Base-by-base conservation (phyloP, 2,113 vertebrate species). In the Melanerpes aurifrons region DNA sequence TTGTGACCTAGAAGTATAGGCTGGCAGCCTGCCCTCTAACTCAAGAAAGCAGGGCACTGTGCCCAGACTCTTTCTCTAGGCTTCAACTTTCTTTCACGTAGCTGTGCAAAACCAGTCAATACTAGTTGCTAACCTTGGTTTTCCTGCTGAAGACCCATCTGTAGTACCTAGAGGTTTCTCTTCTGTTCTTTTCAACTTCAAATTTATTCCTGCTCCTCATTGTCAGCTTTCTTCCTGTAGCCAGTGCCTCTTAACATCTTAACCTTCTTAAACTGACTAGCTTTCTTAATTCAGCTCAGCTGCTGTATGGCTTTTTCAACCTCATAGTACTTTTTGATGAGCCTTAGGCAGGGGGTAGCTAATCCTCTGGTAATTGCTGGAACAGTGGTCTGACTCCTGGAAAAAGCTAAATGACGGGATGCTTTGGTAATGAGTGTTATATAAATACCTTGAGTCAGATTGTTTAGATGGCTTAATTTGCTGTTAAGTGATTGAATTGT, bases 21-120 rank as follows among this genome's bases (percentile, higher is more conserved):
- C 82, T 96, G 96, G 93, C 96, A 95, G 86, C 66, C 66, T 94
- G 82, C 90, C 93, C 76, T 61, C 31, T 50, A 78, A 86, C 90
- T 91, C 82, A 86, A 48, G 88, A 87, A 95, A 72, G 72, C 37
- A 70, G 95, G 94, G 96, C 94, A 83, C 28, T 22, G 13, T 92
- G 87, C 96, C 94, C 92, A 85, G 93, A 43, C 71, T 82, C 56
- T 84, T 71, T 91, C 79, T 77, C 66, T 74, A 66, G 58, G 25
- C 62, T 96, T 57, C 80, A 83, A 35, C 69, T 86, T 91, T 56
- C 63, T 87, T 92, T 95, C 76, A 81, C 62, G 48, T 81, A 66
- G 73, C 69, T 93, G 47, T 90, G 82, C 73, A 88, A 83, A 95
- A 85, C 35, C 61, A 67, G 68, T 82, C 78, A 82, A 9, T 91